Base-by-base conservation (phyloP, 2,113 vertebrate species). In the Symphodus melops region DNA sequence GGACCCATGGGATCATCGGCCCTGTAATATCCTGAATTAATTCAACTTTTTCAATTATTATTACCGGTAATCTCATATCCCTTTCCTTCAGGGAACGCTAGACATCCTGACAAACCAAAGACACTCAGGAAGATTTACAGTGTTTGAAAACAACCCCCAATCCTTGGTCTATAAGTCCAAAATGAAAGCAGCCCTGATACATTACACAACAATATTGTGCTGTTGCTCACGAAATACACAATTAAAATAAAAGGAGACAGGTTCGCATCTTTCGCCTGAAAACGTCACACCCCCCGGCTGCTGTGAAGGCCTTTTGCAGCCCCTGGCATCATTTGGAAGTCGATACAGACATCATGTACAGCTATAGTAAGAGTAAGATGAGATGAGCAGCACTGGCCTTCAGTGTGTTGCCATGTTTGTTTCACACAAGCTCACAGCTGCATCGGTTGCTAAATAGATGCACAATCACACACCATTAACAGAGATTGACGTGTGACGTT, bases 401-500 rank as follows among this genome's bases (percentile, higher is more conserved):
- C 70, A 37, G 63, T 36, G 56, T 6, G 52, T 60, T 56, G 60
- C 79, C 53, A 62, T 75, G 61, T 51, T 6, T 23, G 68, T 65
- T 72, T 79, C 58, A 21, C 84, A 63, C 68, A 28, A 75, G 82
- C 68, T 83, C 81, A 65, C 37, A 37, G 36, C 2, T 67, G 56
- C 77, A 70, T 3, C 17, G 5, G 56, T 79, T 68, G 67, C 76
- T 64, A 66, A 77, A 72, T 75, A 79, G 64, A 83, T 72, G 68
- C 71, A 72, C 75, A 33, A 77, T 72, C 65, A 36, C 82, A 39
- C 73, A 41, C 16, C 57, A 25, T 66, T 9, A 46, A 79, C 92
- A 93, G 48, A 91, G 92, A 91, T 82, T 89, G 95, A 90, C 63
- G 82, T 68, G 75, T 94, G 93, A 93, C 83, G 91, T 91, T 58